Base-by-base conservation (phyloP, 2,113 vertebrate species). In the Pseudopodoces humilis region DNA sequence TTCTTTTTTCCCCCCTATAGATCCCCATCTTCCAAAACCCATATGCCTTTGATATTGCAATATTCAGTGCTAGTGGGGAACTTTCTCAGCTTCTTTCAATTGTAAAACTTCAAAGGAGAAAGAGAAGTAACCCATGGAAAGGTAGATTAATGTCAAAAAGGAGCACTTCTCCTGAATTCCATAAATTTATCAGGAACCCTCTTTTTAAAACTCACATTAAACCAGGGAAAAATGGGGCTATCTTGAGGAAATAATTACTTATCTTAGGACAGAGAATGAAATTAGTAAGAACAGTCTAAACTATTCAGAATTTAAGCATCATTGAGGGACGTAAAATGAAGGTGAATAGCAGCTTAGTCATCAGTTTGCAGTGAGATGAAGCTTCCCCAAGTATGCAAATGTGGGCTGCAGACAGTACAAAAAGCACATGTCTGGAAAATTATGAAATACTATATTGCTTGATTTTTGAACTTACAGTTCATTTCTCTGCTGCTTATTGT, bases 41-140 rank as follows among this genome's bases (percentile, higher is more conserved):
- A 55, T 71, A 14, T 56, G 53, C 59, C 58, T 95, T 96, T 91
- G 78, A 96, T 96, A 92, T 78, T 87, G 74, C 90, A 91, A 71
- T 91, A 93, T 94, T 91, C n/a, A 68, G 53, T 87, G 78, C 70
- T 90, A 76, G 78, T 91, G 69, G 65, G 84, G n/a, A 96, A 63
- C 24, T 88, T 72, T 76, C 65, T 76, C 62, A 75, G 39, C 10
- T 83, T 58, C 62, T 91, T 87, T 96, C 82, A 72, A 69, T 91
- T 87, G 82, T 76, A 87, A 79, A 82, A 93, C 87, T 79, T 95
- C 87, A 96, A 95, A 96, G 49, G 17, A 82, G 43, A 86, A 81
- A 75, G 28, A 81, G 39, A 68, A 82, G 21, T 82, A 94, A 79
- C n/a, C 71, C 35, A 49, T 53, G 39, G 60, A 94, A 92, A 95